These are phyloP conservation scores for Sarcophaga bullata DNA, from an alignment of 1,140 invertebrate genomes.

Conservation along the genomic window DNA sequence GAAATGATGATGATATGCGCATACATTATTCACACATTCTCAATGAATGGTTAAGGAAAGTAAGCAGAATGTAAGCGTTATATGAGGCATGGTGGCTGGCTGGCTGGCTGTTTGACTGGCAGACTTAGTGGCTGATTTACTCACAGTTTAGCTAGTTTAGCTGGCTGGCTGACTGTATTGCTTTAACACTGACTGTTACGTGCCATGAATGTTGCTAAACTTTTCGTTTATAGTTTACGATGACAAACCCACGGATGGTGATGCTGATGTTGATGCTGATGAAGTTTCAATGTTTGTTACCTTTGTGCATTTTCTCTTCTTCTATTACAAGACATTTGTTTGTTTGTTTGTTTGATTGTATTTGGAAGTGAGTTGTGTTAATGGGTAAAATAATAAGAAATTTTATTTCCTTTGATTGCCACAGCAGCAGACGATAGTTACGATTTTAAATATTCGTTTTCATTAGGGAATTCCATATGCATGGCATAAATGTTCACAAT, in stretches of 20 bases:
- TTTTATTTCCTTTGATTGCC: not conserved
- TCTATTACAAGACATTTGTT: not conserved
- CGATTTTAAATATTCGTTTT: not conserved
- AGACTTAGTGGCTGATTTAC: not conserved
- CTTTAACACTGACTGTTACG: not conserved
- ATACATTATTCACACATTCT: not conserved
- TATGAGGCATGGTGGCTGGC: not conserved
- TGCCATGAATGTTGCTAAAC: not conserved
- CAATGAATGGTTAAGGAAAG: not conserved
- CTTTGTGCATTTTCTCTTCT: not conserved
- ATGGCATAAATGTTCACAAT: no score
- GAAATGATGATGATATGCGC: not conserved
- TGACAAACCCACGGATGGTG: not conserved
- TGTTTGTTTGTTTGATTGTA: not conserved
- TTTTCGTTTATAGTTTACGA: not conserved
- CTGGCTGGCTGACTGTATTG: not conserved
- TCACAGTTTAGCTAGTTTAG: no score
- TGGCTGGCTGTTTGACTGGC: not conserved
- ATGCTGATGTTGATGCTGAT: not conserved
- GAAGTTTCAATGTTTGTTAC: not conserved
- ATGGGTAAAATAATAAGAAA: not conserved
- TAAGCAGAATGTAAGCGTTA: not conserved
- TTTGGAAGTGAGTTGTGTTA: slow-evolving; percentile 3
- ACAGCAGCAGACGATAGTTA: not conserved
- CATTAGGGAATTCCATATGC: not conserved